phyloP scores from a whole-genome alignment of 2,888 invertebrate species.

The Molanna angustata region DNA sequence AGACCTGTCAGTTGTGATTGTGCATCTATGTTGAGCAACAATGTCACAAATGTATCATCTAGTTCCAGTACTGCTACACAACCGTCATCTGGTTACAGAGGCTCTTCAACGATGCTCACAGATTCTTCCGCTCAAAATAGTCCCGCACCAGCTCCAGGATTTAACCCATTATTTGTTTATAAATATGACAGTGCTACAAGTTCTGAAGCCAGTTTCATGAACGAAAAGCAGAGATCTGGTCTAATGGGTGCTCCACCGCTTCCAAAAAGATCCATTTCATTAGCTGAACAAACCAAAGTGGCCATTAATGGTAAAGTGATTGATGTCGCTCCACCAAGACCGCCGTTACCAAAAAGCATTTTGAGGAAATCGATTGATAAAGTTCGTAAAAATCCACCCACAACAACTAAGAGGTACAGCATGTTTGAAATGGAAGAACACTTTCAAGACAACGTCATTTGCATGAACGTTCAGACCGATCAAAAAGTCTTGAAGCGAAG shows the following conservation, averaged over 20 bases:
- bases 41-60: conserved; percentile 57
- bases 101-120: conserved; percentile 78
- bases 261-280: conserved; percentile 66
- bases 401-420: conserved; percentile 68
- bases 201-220: conserved; percentile 69
- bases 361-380: conserved; percentile 62
- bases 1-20: conserved; percentile 62
- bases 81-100: conserved; percentile 82
- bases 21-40: conserved; percentile 54
- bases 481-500: conserved; percentile 63
- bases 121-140: conserved; percentile 73
- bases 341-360: conserved; percentile 71
- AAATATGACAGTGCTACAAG: conserved; percentile 75
- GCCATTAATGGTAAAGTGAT: conserved; percentile 44
- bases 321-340: conserved; percentile 65
- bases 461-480: conserved; percentile 49
- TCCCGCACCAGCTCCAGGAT: conserved; percentile 57
- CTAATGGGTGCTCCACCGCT: conserved; percentile 53
- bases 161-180: conserved; percentile 76
- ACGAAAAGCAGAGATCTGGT: conserved; percentile 49
- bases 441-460: conserved; percentile 47
- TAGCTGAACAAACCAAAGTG: conserved; percentile 54
- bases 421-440: conserved; percentile 74
- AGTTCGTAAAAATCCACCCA: conserved; percentile 48
- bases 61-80: conserved; percentile 73